These are phyloP conservation scores for Agonopterix arenella DNA, from an alignment of 2,888 invertebrate species.

Conservation along the genomic window DNA sequence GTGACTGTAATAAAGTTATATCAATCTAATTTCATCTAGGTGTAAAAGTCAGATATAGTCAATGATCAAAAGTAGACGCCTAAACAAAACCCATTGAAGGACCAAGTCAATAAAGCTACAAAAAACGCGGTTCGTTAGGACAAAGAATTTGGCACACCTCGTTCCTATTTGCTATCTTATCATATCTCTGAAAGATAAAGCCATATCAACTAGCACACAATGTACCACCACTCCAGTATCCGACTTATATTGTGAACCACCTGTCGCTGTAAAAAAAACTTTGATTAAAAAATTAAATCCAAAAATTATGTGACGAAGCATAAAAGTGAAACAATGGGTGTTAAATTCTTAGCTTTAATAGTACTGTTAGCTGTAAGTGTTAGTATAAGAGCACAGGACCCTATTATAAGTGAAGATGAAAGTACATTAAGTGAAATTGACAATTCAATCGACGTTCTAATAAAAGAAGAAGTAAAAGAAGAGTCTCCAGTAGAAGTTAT, in stretches of 20 bases:
- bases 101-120: neutral
- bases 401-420: conserved; percentile 36
- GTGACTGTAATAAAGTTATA: too few relatives aligned
- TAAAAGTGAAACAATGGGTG: conserved; percentile 49
- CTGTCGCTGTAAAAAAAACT: conserved; percentile 45
- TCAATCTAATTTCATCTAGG: too few relatives aligned
- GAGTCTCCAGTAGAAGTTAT: conserved; percentile 40
- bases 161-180: conserved; percentile 73
- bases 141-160: conserved; percentile 76
- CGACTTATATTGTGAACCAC: conserved; percentile 51
- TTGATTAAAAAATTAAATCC: conserved; percentile 30
- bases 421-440: conserved; percentile 31
- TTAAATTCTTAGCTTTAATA: conserved; percentile 47
- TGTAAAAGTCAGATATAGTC: too few relatives aligned
- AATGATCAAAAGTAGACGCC: too few relatives aligned
- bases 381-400: conserved; percentile 56
- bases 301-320: conserved; percentile 49
- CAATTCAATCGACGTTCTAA: conserved; percentile 13
- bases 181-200: conserved; percentile 61
- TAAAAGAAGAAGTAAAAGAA: conserved; percentile 20
- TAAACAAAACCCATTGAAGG: too few relatives aligned
- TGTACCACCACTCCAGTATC: conserved; percentile 50
- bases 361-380: conserved; percentile 49
- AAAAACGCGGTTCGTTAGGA: conserved; percentile 37
- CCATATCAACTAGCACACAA: conserved; percentile 62